A percentile compares a stretch with the other conserved stretches of the same genome.
Conservation (phyloP, 2,113 vertebrate genomes). For the Choloepus hoffmanni region DNA sequence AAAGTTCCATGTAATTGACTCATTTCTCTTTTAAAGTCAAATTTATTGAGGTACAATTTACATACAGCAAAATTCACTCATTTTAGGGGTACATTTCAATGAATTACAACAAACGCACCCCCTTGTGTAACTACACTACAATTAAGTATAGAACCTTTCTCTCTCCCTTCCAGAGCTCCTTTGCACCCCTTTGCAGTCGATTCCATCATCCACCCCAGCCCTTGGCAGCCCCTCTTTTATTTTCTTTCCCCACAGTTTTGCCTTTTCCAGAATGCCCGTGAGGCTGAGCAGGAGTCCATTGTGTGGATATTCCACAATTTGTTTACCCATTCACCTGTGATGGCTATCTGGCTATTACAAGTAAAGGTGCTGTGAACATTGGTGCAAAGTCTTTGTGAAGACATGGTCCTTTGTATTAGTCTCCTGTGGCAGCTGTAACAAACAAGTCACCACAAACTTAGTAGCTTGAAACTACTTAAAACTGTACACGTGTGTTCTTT, state of each 20-base stretch:
- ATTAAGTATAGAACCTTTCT: background rate
- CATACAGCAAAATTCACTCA: too few relatives aligned
- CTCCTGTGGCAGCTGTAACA: background rate
- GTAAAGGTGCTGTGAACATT: too few relatives aligned
- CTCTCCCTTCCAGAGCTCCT: background rate
- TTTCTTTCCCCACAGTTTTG: background rate
- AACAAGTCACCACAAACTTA: background rate
- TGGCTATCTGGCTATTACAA: too few relatives aligned
- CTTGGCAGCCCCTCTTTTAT: background rate
- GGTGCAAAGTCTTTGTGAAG: background rate
- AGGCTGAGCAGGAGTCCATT: too few relatives aligned
- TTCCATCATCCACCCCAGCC: background rate
- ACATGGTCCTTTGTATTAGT: background rate
- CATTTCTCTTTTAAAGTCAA: background rate
- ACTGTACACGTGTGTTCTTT: background rate
- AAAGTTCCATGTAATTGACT: background rate
- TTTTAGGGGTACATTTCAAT: background rate
- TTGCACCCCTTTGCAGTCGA: background rate
- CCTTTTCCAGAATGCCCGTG: background rate
- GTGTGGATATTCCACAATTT: too few relatives aligned
- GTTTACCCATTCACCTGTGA: too few relatives aligned
- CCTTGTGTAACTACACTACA: background rate
- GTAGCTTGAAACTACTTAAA: background rate
- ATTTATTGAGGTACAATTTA: background rate
- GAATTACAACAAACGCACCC: background rate